Evolutionary conservation across 2,797 vertebrate genomes (phyloP).

Genomic region (Coranthus polyacanthus): DNA sequence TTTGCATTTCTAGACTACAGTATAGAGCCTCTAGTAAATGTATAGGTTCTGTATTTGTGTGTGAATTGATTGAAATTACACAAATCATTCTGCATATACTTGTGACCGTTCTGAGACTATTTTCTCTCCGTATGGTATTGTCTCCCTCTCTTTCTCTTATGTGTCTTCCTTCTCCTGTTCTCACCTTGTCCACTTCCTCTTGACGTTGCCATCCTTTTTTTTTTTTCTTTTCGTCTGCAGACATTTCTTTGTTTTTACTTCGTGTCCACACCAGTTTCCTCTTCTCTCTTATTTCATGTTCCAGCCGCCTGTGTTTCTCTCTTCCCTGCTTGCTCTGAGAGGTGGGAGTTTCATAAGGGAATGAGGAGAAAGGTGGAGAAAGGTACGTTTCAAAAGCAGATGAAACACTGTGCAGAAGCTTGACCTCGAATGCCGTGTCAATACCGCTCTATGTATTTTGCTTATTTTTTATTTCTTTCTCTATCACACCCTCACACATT

Average conservation of each 20-base stretch:
- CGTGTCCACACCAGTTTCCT: constrained; percentile 19
- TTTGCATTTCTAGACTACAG: no score
- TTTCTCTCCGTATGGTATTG: no score
- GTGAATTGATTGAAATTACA: no score
- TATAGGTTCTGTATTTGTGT: no score
- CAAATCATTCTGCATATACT: no score
- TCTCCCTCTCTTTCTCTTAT: background rate
- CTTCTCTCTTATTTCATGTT: constrained; percentile 11
- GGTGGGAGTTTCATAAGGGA: constrained; percentile 40
- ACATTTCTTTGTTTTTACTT: no score
- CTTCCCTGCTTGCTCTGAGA: constrained; percentile 22
- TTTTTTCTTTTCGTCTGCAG: constrained; percentile 5
- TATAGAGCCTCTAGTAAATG: no score
- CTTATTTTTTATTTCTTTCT: constrained; percentile 3
- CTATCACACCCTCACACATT: background rate
- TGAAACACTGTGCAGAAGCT: background rate
- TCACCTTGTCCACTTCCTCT: constrained; percentile 19
- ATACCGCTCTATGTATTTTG: constrained; percentile 10
- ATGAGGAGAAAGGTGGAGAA: background rate
- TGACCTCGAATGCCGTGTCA: background rate
- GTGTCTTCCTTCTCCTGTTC: background rate
- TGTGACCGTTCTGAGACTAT: no score
- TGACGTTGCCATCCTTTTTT: constrained; percentile 19
- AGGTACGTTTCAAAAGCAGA: background rate
- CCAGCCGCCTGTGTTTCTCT: constrained; percentile 5